Conservation (phyloP, 1,140 invertebrate genomes). For the Euglossa dilemma region DNA sequence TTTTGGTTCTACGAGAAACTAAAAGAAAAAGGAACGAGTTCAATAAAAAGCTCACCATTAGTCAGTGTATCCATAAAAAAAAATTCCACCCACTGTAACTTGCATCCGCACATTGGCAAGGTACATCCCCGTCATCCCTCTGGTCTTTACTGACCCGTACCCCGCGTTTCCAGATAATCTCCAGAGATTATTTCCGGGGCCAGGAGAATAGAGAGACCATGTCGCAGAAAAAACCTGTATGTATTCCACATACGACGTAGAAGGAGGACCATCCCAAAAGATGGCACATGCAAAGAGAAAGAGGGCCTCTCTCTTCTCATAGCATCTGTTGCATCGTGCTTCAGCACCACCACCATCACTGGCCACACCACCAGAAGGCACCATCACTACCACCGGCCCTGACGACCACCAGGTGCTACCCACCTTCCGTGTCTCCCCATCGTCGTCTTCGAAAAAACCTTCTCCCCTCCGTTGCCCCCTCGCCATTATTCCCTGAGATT, state of each 20-base stretch:
- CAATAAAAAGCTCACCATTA: neutral
- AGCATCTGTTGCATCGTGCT: conserved; percentile 76
- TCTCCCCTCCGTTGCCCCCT: conserved; percentile 22
- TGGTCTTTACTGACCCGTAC: too few species aligned
- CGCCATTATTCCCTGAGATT: conserved; percentile 78
- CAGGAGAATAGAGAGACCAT: neutral
- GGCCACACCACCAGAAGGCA: conserved; percentile 65
- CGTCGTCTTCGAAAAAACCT: conserved; percentile 71
- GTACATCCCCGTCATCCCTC: neutral
- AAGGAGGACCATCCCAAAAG: conserved; percentile 12
- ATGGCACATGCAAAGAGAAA: conserved; percentile 72
- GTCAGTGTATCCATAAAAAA: neutral
- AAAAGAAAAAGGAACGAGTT: neutral
- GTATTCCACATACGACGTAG: conserved; percentile 14
- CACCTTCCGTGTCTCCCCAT: conserved; percentile 75
- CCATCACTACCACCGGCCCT: conserved; percentile 68
- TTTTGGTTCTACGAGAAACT: neutral
- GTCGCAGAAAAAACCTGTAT: conserved; percentile 1
- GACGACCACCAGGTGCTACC: conserved; percentile 79
- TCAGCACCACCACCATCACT: conserved; percentile 59
- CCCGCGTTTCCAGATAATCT: conserved; percentile 15
- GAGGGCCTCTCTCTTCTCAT: conserved; percentile 48
- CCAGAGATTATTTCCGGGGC: conserved; percentile 24
- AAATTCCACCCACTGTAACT: neutral
- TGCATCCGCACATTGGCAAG: neutral